Base-by-base conservation (phyloP, 2,888 invertebrate genomes). In the Platycnemis pennipes region DNA sequence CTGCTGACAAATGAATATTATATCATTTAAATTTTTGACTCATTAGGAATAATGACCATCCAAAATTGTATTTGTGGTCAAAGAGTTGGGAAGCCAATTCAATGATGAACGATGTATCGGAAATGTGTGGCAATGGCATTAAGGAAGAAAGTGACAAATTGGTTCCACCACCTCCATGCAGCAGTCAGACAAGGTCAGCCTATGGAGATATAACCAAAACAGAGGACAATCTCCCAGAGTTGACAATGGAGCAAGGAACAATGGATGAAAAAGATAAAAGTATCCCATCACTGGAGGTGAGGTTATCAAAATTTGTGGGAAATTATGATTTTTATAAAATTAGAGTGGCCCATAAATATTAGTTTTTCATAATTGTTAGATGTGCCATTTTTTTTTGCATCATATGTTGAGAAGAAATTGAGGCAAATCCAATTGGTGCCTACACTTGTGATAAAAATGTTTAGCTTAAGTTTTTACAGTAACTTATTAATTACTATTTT, bases 1-100 rank as follows among this genome's bases (percentile, higher is more conserved):
- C 85, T 46, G 26, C 44, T 44, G 88, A 89, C 0, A 91, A 94
- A 53, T 86, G 44, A 94, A 46, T 19, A n/a, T 77, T 94, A 42
- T 31, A 26, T 94, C 94, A 44, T 95, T 95, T 95, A 95, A 94
- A 95, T 94, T 56, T 94, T 89, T 85, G 13, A 49, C 19, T 87
- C 94, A 94, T 16, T 85, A 95, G 95, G 94, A 98, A 98, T 95
- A 98, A 98, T 95, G 98, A 98, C 96, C 99, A 99, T 96, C 98
- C 98, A 0, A 99, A 99, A 96, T 96, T 99, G 69, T 98, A 98
- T 96, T 97, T 98, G 0, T 99, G 98, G 99, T 98, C 98, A 0
- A 98, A 98, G 95, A 98, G 98, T 95, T 98, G 98, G 98, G 98
- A 98, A 95, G 63, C 91, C 26, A n/a, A 13, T 11, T n/a, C 53